Conservation (phyloP, 53 echinoderm and acorn worm genomes). For the Hippasteria phrygiana region DNA sequence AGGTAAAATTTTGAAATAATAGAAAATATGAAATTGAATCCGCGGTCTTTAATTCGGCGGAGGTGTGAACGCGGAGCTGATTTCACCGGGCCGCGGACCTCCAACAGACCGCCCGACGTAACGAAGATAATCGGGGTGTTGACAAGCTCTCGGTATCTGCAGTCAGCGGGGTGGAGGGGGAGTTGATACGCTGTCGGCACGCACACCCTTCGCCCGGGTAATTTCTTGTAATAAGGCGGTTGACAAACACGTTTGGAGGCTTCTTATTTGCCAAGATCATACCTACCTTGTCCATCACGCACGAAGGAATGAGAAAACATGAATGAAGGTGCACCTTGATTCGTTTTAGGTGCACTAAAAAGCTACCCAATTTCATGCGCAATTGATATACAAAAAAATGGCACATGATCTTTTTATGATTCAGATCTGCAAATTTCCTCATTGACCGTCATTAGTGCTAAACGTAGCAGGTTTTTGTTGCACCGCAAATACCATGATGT, state of each 20-base stretch:
- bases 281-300: neutral
- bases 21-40: conserved; percentile 34
- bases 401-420: too few relatives aligned
- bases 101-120: conserved; percentile 21
- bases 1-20: conserved; percentile 66
- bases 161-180: conserved; percentile 34
- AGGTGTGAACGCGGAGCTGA: conserved; percentile 26
- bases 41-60: conserved; percentile 34
- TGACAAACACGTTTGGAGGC: neutral
- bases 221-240: conserved; percentile 23
- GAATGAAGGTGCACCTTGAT: too few relatives aligned
- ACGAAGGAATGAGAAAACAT: too few relatives aligned
- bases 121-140: conserved; percentile 56
- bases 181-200: conserved; percentile 51
- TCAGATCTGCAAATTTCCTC: too few relatives aligned
- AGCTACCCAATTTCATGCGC: too few relatives aligned
- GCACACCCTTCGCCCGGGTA: conserved; percentile 43
- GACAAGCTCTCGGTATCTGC: conserved; percentile 31
- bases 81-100: conserved; percentile 2
- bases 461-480: too few relatives aligned
- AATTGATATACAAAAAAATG: too few relatives aligned
- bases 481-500: too few relatives aligned
- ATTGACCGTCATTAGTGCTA: too few relatives aligned
- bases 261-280: neutral
- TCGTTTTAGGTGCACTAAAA: too few relatives aligned